These are phyloP conservation scores for Pomacea canaliculata DNA, from an alignment of 2,888 invertebrate species.

Conservation along the genomic window DNA sequence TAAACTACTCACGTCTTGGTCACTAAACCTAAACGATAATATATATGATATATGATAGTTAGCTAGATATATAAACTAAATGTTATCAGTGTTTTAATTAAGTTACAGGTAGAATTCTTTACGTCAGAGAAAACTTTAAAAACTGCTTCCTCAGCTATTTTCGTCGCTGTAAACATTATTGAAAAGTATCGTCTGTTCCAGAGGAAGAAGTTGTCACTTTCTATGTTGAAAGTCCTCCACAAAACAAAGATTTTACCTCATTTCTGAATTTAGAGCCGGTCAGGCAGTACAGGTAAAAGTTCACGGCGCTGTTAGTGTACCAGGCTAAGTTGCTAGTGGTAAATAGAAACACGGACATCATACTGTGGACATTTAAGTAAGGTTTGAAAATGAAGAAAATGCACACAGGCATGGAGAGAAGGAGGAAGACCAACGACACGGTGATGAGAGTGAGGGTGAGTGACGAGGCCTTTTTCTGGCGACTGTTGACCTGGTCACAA, in stretches of 20 bases:
- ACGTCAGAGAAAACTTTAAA: too few species aligned
- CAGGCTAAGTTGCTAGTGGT: constrained; percentile 28
- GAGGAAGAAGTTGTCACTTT: too few species aligned
- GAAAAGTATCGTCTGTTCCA: too few species aligned
- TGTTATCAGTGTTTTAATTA: too few species aligned
- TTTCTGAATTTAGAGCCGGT: constrained; percentile 30
- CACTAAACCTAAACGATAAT: too few species aligned
- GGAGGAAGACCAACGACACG: constrained; percentile 26
- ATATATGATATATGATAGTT: too few species aligned
- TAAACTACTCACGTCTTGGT: too few species aligned
- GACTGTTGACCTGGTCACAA: constrained; percentile 4
- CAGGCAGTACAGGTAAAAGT: constrained; percentile 35
- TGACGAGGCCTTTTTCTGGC: constrained; percentile 25
- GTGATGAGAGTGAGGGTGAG: constrained; percentile 30
- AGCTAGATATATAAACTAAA: too few species aligned
- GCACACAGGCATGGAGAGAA: constrained; percentile 31
- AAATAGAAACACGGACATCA: constrained; percentile 16
- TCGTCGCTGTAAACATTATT: too few species aligned
- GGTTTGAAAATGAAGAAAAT: constrained; percentile 17
- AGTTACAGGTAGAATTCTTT: too few species aligned
- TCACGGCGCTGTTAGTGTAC: constrained; percentile 35
- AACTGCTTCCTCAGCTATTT: too few species aligned
- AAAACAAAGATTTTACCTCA: background rate
- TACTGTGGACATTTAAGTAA: background rate
- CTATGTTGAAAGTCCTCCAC: too few species aligned